Conservation (phyloP, 2,888 invertebrate species). For the Eugnorisma glareosa region DNA sequence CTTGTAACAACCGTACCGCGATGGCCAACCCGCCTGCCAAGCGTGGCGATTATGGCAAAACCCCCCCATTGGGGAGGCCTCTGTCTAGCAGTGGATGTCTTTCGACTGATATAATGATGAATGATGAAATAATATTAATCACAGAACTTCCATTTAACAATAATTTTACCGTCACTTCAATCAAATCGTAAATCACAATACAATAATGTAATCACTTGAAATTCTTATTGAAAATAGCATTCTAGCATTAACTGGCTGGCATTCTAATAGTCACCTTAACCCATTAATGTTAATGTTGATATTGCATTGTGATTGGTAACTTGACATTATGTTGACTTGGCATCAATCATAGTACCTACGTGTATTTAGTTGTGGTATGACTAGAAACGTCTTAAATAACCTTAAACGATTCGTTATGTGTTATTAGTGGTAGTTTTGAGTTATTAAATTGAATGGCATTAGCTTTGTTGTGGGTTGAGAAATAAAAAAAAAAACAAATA, state of each 20-base stretch:
- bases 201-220: slow-evolving; percentile 16
- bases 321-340: slow-evolving; percentile 61
- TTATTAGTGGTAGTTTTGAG: slow-evolving; percentile 35
- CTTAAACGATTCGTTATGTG: slow-evolving; percentile 54
- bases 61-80: too few species aligned
- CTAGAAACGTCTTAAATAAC: slow-evolving; percentile 40
- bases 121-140: not conserved
- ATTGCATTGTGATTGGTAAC: slow-evolving; percentile 64
- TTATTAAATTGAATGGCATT: slow-evolving; percentile 6
- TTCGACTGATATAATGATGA: too few species aligned
- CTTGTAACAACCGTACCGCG: too few species aligned
- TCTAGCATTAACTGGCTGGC: slow-evolving; percentile 40
- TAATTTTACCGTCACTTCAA: slow-evolving; percentile 14
- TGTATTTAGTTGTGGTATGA: slow-evolving; percentile 29
- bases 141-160: slow-evolving; percentile 1
- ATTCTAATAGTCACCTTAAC: slow-evolving; percentile 66
- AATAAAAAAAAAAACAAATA: not conserved
- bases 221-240: slow-evolving; percentile 50
- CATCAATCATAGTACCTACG: slow-evolving; percentile 51
- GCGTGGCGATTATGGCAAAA: too few species aligned
- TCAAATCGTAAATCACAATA: slow-evolving; percentile 32
- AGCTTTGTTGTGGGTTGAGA: not conserved
- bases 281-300: slow-evolving; percentile 54
- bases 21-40: too few species aligned
- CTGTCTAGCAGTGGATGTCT: too few species aligned